A percentile compares a stretch with the other conserved stretches of the same genome.
Conservation (phyloP, 2,797 vertebrate species). For the Macrochelys suwanniensis region DNA sequence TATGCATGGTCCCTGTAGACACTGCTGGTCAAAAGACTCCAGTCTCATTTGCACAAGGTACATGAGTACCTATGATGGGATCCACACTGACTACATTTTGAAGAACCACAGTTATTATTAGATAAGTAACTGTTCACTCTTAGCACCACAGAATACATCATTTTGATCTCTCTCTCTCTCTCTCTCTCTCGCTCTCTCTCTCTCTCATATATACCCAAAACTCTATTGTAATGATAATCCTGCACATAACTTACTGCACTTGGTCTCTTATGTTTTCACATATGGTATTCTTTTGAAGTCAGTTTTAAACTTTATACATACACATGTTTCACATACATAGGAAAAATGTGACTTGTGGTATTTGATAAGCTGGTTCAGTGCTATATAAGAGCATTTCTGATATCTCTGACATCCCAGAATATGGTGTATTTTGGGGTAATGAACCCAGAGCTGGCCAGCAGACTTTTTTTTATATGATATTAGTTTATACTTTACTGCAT, state of each 20-base stretch:
- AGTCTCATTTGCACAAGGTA: not conserved
- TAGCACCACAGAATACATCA: not conserved
- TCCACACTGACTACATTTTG: not conserved
- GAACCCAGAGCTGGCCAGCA: not conserved
- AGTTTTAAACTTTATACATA: not conserved
- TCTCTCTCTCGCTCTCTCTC: too few relatives aligned
- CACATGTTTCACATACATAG: rapidly evolving
- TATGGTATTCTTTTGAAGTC: not conserved
- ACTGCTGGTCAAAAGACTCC: not conserved
- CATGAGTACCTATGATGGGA: not conserved
- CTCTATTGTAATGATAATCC: not conserved
- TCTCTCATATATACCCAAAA: not conserved
- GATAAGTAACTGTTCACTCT: not conserved
- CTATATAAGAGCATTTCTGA: not conserved
- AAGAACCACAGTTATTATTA: too few relatives aligned
- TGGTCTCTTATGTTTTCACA: not conserved
- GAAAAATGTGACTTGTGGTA: not conserved
- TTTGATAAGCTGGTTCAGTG: not conserved
- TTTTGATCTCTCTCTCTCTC: not conserved
- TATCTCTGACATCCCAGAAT: not conserved
- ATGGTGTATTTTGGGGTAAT: not conserved
- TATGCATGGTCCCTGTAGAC: not conserved
- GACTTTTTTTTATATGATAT: not conserved
- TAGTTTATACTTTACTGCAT: not conserved
- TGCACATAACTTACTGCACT: too few relatives aligned